Percentiles rank a stretch among this genome's conserved stretches.
These are phyloP conservation scores for Ochlodes sylvanus DNA, from an alignment of 2,888 invertebrate species.

Conservation along the genomic window DNA sequence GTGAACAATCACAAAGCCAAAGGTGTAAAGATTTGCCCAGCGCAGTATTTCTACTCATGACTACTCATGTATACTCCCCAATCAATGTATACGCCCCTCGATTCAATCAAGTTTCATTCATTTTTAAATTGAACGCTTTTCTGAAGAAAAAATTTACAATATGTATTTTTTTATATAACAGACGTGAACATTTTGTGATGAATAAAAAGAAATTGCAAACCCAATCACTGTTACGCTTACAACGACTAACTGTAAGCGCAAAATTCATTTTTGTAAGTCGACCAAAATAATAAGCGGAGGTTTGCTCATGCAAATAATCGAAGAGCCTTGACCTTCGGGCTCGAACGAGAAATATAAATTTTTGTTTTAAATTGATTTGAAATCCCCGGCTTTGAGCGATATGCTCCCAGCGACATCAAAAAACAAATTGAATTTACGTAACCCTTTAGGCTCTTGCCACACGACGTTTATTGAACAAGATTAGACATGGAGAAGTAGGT, in stretches of 20 bases:
- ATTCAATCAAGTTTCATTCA: conserved; percentile 29
- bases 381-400: conserved; percentile 60
- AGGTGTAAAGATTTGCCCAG: background rate
- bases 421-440: conserved; percentile 63
- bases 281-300: background rate
- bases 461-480: background rate
- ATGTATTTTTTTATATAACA: conserved; percentile 8
- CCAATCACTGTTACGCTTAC: too few species aligned
- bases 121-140: conserved; percentile 22
- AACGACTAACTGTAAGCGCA: background rate
- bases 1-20: background rate
- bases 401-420: conserved; percentile 51
- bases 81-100: conserved; percentile 8
- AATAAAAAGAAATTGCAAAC: too few species aligned
- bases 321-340: conserved; percentile 19
- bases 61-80: too few species aligned
- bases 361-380: conserved; percentile 63
- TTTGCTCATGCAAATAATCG: conserved; percentile 24
- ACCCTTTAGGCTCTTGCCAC: conserved; percentile 40
- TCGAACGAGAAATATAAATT: conserved; percentile 26
- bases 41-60: background rate
- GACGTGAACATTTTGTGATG: too few species aligned
- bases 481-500: background rate
- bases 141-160: conserved; percentile 7
- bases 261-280: background rate